These are phyloP conservation scores for Leptestheria dahalacensis DNA, from an alignment of 1,140 invertebrate species.

Conservation along the genomic window DNA sequence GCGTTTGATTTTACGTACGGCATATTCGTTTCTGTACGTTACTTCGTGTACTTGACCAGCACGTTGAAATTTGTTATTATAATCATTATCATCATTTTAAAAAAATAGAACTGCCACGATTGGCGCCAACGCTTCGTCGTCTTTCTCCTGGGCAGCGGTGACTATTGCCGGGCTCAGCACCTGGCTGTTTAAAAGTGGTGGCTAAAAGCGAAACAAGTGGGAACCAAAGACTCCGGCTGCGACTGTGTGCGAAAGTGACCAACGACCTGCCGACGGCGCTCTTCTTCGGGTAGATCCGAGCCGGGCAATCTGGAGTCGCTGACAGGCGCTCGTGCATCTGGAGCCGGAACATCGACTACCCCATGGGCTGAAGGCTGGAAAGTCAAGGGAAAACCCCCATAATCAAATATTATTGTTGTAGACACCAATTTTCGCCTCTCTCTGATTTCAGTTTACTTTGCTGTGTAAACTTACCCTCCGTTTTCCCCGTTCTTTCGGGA, in stretches of 20 bases:
- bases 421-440: background rate
- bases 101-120: conserved; percentile 29
- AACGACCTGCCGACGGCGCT: no score
- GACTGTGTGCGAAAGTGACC: no score
- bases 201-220: no score
- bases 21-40: no score
- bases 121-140: conserved; percentile 33
- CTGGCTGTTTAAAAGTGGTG: background rate
- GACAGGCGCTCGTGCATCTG: background rate
- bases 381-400: conserved; percentile 6
- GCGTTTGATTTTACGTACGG: no score
- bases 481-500: no score
- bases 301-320: conserved; percentile 8
- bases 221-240: no score
- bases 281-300: no score
- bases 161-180: conserved; percentile 90
- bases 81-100: no score
- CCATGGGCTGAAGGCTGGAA: conserved; percentile 9
- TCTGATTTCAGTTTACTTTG: background rate
- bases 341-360: conserved; percentile 1
- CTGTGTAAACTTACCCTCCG: no score
- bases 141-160: conserved; percentile 62
- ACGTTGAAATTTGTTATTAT: no score
- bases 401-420: background rate
- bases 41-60: no score